phyloP scores from a whole-genome alignment of 1,140 invertebrate genomes.

The fruit fly (Drosophila melanogaster) region Release_6_plus_ISO1_MT NT_037436.4:2186501-2187000 shows the following conservation, averaged over 20 bases:
- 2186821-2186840: slow-evolving; percentile 57
- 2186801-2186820: slow-evolving; percentile 76
- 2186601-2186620: slow-evolving; percentile 64
- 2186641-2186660: slow-evolving; percentile 76
- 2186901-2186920: slow-evolving; percentile 48
- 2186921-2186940: slow-evolving; percentile 54
- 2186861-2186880: slow-evolving; percentile 50
- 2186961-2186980: slow-evolving; percentile 71
- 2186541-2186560: slow-evolving; percentile 72
- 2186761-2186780: slow-evolving; percentile 70
- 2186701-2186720: slow-evolving; percentile 46
- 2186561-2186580: slow-evolving; percentile 62
- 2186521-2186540: slow-evolving; percentile 61
- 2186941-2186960: slow-evolving; percentile 57
- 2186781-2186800: slow-evolving; percentile 74
- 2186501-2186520: slow-evolving; percentile 77
- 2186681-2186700: slow-evolving; percentile 59
- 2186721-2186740: slow-evolving; percentile 69
- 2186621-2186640: slow-evolving; percentile 56
- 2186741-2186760: slow-evolving; percentile 64
- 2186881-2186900: slow-evolving; percentile 69
- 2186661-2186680: slow-evolving; percentile 65
- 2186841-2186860: slow-evolving; percentile 69
- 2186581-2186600: slow-evolving; percentile 57
- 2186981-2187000: slow-evolving; percentile 55